These are phyloP conservation scores for Contarinia nasturtii DNA, from an alignment of 1,140 invertebrate species.

Conservation along the genomic window DNA sequence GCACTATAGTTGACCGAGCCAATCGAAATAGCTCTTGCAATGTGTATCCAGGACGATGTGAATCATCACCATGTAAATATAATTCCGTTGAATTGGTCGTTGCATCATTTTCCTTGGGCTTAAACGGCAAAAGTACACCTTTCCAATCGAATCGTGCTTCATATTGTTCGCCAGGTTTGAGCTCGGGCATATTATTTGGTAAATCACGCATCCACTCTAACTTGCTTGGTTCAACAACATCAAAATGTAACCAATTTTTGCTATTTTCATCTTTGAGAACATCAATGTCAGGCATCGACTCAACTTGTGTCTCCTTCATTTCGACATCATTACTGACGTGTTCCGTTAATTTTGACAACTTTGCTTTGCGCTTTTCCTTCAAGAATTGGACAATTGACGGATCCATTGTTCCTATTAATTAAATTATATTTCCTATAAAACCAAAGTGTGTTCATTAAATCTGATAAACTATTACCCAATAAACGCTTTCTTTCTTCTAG, in stretches of 20 bases:
- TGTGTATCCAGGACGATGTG: constrained; percentile 73
- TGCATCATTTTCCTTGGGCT: constrained; percentile 33
- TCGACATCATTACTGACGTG: constrained; percentile 8
- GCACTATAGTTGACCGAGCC: constrained; percentile 37
- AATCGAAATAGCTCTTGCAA: constrained; percentile 70
- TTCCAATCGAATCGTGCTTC: constrained; percentile 50
- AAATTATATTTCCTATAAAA: too few species aligned
- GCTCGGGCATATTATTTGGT: constrained; percentile 24
- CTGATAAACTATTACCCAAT: too few species aligned
- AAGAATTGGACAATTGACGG: constrained; percentile 45
- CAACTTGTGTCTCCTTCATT: background rate
- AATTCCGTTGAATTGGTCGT: constrained; percentile 40
- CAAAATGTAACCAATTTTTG: constrained; percentile 64
- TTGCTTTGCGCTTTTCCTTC: constrained; percentile 28
- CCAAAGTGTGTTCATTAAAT: too few species aligned
- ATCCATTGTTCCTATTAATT: constrained; percentile 30
- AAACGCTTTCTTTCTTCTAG: constrained; percentile 46
- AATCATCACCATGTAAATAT: constrained; percentile 83
- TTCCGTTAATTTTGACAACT: too few species aligned
- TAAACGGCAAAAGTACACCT: constrained; percentile 47
- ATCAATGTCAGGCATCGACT: constrained; percentile 28
- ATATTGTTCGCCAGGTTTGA: constrained; percentile 33
- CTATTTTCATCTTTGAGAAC: constrained; percentile 36
- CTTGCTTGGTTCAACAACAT: constrained; percentile 62
- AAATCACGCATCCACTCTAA: constrained; percentile 66